A percentile compares a stretch with the other conserved stretches of the same genome.
Conservation (phyloP, 2,113 vertebrate species). For the Ovis aries region DNA sequence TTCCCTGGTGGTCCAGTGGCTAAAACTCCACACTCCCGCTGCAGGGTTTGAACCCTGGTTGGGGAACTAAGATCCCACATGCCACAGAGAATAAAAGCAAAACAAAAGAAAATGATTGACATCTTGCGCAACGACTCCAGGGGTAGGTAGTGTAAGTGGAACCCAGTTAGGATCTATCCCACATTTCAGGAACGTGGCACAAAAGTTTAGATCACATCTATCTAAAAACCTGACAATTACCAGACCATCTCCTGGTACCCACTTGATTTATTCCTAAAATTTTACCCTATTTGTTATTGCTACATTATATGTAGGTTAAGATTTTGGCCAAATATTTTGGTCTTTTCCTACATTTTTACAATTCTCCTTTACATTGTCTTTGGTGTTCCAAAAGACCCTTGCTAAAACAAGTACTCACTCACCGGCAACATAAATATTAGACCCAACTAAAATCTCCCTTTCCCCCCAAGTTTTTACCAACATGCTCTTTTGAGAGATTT, state of each 20-base stretch:
- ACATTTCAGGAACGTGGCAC: neutral
- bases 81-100: neutral
- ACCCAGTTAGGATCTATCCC: no score
- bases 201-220: neutral
- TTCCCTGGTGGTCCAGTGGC: neutral
- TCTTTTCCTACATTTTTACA: neutral
- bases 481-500: neutral
- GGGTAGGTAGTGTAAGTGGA: no score
- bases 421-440: neutral
- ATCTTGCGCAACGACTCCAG: neutral
- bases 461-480: neutral
- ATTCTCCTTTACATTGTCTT: neutral
- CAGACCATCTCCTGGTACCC: neutral
- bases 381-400: neutral
- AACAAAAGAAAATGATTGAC: neutral
- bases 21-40: neutral
- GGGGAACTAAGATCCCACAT: neutral
- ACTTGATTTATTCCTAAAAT: neutral
- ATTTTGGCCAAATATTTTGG: neutral
- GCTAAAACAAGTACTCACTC: neutral
- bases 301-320: neutral
- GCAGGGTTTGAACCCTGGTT: neutral
- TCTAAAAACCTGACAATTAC: neutral
- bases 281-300: neutral
- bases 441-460: neutral